A percentile compares a stretch with the other conserved stretches of the same genome.
phyloP scores from a whole-genome alignment of 2,797 vertebrate genomes.

The Pseudomugil gertrudae region DNA sequence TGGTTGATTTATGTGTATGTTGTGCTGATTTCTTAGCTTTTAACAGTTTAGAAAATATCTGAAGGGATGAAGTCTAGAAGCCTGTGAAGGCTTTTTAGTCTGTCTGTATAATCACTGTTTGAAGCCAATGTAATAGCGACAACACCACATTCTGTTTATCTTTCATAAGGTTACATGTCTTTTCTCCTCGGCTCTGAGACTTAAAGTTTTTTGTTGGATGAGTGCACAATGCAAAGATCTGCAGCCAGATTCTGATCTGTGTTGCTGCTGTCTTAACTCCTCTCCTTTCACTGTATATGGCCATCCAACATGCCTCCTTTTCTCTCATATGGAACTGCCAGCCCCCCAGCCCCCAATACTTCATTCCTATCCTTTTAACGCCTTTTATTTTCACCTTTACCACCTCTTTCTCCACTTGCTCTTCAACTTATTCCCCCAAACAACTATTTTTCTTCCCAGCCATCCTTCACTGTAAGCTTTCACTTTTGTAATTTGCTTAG shows the following conservation, averaged over 20 bases:
- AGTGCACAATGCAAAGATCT: conserved; percentile 27
- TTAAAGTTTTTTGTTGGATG: conserved; percentile 13
- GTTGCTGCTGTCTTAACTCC: conserved; percentile 12
- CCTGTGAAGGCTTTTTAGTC: background rate
- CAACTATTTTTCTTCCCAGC: conserved; percentile 36
- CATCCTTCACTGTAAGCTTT: conserved; percentile 18
- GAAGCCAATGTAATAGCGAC: conserved; percentile 3
- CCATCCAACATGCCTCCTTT: conserved; percentile 76
- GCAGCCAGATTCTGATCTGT: conserved; percentile 18
- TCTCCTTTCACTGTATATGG: conserved; percentile 51
- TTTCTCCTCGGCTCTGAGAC: background rate
- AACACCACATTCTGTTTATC: background rate
- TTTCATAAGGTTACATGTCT: conserved; percentile 6
- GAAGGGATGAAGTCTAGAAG: conserved; percentile 7
- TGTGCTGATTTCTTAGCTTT: conserved; percentile 33
- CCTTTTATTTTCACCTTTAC: conserved; percentile 47
- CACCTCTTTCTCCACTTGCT: conserved; percentile 40
- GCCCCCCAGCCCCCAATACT: conserved; percentile 29
- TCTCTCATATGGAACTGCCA: conserved; percentile 71
- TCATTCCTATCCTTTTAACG: conserved; percentile 55
- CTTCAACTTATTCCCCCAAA: conserved; percentile 28
- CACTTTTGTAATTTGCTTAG: conserved; percentile 45
- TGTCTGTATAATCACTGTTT: background rate
- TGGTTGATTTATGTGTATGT: conserved; percentile 39
- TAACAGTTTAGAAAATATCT: conserved; percentile 16